Conservation (phyloP, 2,888 invertebrate genomes). For the Chorisops tibialis region DNA sequence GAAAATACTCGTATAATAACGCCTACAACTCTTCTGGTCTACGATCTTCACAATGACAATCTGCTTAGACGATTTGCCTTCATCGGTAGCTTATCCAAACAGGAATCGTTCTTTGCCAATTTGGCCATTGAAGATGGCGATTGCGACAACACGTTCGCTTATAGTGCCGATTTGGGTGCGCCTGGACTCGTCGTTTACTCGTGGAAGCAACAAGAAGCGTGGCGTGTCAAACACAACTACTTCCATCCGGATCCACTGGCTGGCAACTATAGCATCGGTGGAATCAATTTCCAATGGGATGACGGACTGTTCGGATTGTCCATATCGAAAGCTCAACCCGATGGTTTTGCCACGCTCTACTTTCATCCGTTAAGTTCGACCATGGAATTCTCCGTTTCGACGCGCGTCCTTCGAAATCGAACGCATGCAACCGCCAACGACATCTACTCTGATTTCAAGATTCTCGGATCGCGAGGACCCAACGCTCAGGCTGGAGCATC, state of each 20-base stretch:
- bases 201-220: slow-evolving; percentile 67
- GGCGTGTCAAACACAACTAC: slow-evolving; percentile 69
- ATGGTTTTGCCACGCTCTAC: slow-evolving; percentile 69
- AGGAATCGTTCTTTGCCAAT: slow-evolving; percentile 70
- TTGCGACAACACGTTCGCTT: slow-evolving; percentile 70
- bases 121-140: slow-evolving; percentile 72
- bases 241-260: slow-evolving; percentile 70
- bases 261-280: slow-evolving; percentile 69
- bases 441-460: slow-evolving; percentile 64
- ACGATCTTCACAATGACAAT: slow-evolving; percentile 68
- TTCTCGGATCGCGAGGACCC: slow-evolving; percentile 66
- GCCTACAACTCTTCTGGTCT: slow-evolving; percentile 65
- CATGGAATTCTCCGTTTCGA: slow-evolving; percentile 72
- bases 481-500: slow-evolving; percentile 72
- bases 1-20: slow-evolving; percentile 54
- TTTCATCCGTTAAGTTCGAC: slow-evolving; percentile 78
- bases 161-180: slow-evolving; percentile 67
- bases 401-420: slow-evolving; percentile 62
- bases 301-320: slow-evolving; percentile 76
- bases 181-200: slow-evolving; percentile 74
- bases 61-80: slow-evolving; percentile 64
- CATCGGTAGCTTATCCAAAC: slow-evolving; percentile 62
- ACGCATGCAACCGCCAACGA: slow-evolving; percentile 53
- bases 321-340: slow-evolving; percentile 60
- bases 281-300: slow-evolving; percentile 68